Evolutionary conservation across 1,140 invertebrate species (phyloP).

Genomic region (Lanistes nyassanus): DNA sequence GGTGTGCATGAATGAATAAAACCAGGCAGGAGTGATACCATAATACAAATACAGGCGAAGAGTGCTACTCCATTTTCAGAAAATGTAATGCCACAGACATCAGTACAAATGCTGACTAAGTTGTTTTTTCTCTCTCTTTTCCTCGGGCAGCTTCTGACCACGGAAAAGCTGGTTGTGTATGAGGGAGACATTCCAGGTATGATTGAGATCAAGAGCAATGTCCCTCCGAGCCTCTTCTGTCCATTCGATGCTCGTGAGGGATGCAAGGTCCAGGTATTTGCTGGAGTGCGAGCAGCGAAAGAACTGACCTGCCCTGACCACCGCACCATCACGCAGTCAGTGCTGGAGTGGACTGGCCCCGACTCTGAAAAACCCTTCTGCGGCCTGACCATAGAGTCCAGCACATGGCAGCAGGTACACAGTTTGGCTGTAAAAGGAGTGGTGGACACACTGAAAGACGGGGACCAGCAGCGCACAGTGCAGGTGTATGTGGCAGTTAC

Average conservation of each 20-base stretch:
- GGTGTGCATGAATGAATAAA: no score
- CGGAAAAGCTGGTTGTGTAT: slow-evolving; percentile 28
- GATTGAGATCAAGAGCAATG: slow-evolving; percentile 30
- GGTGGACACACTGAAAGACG: slow-evolving; percentile 41
- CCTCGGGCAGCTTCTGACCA: slow-evolving; percentile 36
- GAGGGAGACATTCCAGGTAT: slow-evolving; percentile 33
- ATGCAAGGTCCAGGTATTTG: slow-evolving; percentile 33
- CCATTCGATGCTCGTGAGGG: slow-evolving; percentile 11
- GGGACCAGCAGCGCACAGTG: slow-evolving; percentile 32
- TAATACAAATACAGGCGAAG: no score
- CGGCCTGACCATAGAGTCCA: slow-evolving; percentile 25
- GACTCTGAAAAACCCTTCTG: slow-evolving; percentile 29
- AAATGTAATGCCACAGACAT: no score
- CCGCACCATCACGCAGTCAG: slow-evolving; percentile 40
- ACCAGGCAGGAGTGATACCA: no score
- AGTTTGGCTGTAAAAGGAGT: slow-evolving; percentile 34
- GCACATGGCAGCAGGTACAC: slow-evolving; percentile 24
- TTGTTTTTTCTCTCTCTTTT: no score
- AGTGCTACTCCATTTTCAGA: no score
- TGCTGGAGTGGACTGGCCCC: slow-evolving; percentile 28
- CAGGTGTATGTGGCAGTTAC: slow-evolving; percentile 24
- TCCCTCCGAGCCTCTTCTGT: slow-evolving; percentile 48
- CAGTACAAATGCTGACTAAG: no score
- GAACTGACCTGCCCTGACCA: slow-evolving; percentile 43
- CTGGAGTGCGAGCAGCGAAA: slow-evolving; percentile 24